These are phyloP conservation scores for Bettongia penicillata DNA, from an alignment of 2,113 vertebrate genomes.

Conservation along the genomic window DNA sequence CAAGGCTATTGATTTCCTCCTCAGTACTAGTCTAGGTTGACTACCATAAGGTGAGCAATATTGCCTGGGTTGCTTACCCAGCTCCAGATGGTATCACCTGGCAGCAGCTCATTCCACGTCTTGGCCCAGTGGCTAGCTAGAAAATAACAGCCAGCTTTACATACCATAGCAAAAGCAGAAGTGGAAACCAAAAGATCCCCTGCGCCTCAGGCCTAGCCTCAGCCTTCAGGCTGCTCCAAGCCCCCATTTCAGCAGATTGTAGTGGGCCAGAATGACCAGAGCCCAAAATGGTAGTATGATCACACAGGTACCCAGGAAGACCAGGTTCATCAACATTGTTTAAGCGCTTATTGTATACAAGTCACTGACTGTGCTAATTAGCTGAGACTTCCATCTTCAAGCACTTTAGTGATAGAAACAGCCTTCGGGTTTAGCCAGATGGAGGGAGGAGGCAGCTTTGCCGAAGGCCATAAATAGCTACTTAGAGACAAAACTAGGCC, in stretches of 20 bases:
- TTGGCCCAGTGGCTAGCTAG: background rate
- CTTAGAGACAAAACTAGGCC: background rate
- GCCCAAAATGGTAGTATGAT: background rate
- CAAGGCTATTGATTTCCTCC: background rate
- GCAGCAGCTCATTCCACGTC: background rate
- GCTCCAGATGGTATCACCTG: background rate
- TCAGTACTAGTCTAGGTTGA: background rate
- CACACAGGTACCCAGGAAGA: background rate
- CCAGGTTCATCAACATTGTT: background rate
- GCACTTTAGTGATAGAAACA: background rate
- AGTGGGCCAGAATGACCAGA: background rate
- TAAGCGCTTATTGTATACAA: background rate
- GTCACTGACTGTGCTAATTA: background rate
- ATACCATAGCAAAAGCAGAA: slow-evolving; percentile 19
- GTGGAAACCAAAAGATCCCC: background rate
- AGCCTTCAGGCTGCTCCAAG: background rate
- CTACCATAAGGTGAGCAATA: background rate
- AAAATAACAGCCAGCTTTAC: background rate
- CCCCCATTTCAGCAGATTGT: background rate
- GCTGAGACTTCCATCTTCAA: slow-evolving; percentile 11
- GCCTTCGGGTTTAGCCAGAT: background rate
- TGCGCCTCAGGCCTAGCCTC: background rate
- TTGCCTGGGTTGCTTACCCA: background rate
- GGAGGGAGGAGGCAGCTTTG: background rate
- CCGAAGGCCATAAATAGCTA: background rate